phyloP scores from a whole-genome alignment of 1,140 invertebrate genomes.

The Oedothorax gibbosus region DNA sequence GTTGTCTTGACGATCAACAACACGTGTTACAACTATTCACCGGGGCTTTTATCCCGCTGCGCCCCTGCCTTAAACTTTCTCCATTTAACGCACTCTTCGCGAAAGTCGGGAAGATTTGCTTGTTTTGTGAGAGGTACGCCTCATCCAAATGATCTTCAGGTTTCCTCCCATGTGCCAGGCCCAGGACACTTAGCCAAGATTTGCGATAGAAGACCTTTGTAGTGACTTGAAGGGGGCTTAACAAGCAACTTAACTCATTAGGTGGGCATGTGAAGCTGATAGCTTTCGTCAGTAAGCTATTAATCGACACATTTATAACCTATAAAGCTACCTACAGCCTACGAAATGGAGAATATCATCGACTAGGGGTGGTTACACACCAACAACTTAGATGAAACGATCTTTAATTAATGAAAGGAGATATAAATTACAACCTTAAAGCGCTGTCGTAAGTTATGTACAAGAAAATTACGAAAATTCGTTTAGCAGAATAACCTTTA shows the following conservation, averaged over 20 bases:
- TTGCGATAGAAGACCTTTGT: slow-evolving; percentile 33
- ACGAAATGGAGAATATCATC: too few relatives aligned
- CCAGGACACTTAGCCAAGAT: slow-evolving; percentile 34
- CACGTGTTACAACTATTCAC: slow-evolving; percentile 59
- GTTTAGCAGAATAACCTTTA: too few relatives aligned
- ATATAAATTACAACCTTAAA: too few relatives aligned
- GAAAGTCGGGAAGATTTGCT: slow-evolving; percentile 50
- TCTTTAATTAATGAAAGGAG: too few relatives aligned
- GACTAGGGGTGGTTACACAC: too few relatives aligned
- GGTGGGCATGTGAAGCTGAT: slow-evolving; percentile 24
- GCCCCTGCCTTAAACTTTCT: slow-evolving; percentile 50
- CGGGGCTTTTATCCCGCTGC: slow-evolving; percentile 41
- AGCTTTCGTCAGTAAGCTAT: slow-evolving; percentile 19
- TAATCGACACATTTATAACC: slow-evolving; percentile 9
- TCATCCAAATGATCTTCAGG: slow-evolving; percentile 45
- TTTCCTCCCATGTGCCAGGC: slow-evolving; percentile 51
- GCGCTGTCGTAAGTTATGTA: too few relatives aligned
- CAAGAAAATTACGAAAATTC: too few relatives aligned
- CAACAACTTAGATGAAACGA: too few relatives aligned
- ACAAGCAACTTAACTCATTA: slow-evolving; percentile 40
- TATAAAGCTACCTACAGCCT: too few relatives aligned
- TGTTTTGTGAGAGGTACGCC: slow-evolving; percentile 28
- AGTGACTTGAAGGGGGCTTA: slow-evolving; percentile 21
- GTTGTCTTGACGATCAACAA: slow-evolving; percentile 57
- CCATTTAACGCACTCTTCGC: slow-evolving; percentile 50